Evolutionary conservation across 2,797 vertebrate genomes (phyloP), one percentile per base, ranked within the genome.

Genomic region (Hoplostethus mediterraneus): DNA sequence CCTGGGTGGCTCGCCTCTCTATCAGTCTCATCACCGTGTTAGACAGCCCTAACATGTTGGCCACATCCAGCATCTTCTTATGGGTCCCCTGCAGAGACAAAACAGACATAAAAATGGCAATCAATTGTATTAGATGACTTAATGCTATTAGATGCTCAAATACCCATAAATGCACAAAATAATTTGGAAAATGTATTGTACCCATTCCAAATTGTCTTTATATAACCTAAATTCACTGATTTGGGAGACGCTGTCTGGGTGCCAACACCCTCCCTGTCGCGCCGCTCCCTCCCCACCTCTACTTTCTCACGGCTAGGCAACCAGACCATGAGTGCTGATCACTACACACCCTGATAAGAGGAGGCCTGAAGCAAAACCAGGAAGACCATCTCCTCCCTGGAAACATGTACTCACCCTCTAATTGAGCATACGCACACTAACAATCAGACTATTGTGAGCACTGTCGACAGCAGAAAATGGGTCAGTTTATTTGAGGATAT

Each of bases 1-100:
- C 98, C 71, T 98, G 97, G 44, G 97, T 97, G 63, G 97, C 98
- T 86, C 98, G 91, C 67, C 97, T 97, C 90, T 99, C 97, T 4
- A 98, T 98, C 73, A 99, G 94, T 67, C 97, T 94, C 97, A 99
- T 99, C 70, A 99, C 98, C 0, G 98, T 99, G 88, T 99, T 99
- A 13, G 98, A 99, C 82, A 99, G 93, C 16, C 98, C 98, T 69
- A 99, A 76, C 96, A 96, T 98, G 92, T 98, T 99, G 68, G 96
- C 98, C 66, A 99, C 96, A 44, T 99, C 98, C 86, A 99, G 93
- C 91, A 99, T 97, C 95, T 98, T 99, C 92, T 97, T 99, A 63
- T 99, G 97, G 63, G 97, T 96, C 13, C 96, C 97, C 97, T 99
- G 89, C 40, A 69, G 58, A 85, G 59, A 3, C 42, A n/a, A 74